Evolutionary conservation across 2,888 invertebrate genomes (phyloP).

Genomic region (Eupeodes latifasciatus): DNA sequence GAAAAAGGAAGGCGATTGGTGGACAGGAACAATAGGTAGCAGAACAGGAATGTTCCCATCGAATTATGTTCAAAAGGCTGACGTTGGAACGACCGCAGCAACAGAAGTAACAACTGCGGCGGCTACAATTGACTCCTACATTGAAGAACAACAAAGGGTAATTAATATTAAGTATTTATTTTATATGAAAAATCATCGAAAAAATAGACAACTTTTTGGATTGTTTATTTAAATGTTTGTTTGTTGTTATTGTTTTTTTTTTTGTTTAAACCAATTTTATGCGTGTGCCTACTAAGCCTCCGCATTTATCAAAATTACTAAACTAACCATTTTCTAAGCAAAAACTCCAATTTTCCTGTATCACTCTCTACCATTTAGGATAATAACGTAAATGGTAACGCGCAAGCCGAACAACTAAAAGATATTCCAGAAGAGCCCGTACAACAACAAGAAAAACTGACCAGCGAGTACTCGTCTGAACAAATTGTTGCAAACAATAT

Average conservation of each 20-base stretch:
- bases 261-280: slow-evolving; percentile 62
- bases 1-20: slow-evolving; percentile 98
- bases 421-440: slow-evolving; percentile 55
- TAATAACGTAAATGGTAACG: slow-evolving; percentile 79
- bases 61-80: slow-evolving; percentile 94
- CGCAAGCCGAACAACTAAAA: slow-evolving; percentile 67
- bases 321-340: slow-evolving; percentile 72
- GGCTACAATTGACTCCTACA: slow-evolving; percentile 62
- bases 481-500: slow-evolving; percentile 73
- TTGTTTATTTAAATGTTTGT: slow-evolving; percentile 38
- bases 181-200: not conserved
- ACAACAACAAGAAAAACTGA: slow-evolving; percentile 63
- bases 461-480: slow-evolving; percentile 53
- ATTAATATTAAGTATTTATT: slow-evolving; percentile 17
- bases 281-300: slow-evolving; percentile 76
- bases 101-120: slow-evolving; percentile 65
- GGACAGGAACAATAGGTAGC: slow-evolving; percentile 95
- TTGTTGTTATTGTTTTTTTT: slow-evolving; percentile 1
- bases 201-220: not conserved
- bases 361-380: slow-evolving; percentile 77
- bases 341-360: slow-evolving; percentile 69
- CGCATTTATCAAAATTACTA: slow-evolving; percentile 67
- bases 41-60: slow-evolving; percentile 97
- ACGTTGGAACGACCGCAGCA: slow-evolving; percentile 82
- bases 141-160: slow-evolving; percentile 77